phyloP scores from a whole-genome alignment of 2,113 vertebrate species.

The Atrichornis clamosus region DNA sequence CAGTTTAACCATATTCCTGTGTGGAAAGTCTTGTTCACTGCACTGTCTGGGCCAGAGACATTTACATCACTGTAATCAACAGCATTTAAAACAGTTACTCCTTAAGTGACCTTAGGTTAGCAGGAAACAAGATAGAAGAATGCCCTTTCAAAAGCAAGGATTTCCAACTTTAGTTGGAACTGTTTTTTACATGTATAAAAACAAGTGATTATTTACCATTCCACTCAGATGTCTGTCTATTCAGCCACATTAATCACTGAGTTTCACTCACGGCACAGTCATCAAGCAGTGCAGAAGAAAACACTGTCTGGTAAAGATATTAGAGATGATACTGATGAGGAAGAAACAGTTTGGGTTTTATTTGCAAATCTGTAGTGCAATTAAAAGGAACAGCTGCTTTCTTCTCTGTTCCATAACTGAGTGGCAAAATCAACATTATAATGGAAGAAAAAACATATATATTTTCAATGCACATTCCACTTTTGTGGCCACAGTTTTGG shows the following conservation, averaged over 20 bases:
- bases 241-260: not conserved
- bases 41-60: not conserved
- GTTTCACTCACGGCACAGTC: not conserved
- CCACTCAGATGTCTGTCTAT: not conserved
- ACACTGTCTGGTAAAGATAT: conserved; percentile 32
- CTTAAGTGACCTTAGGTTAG: conserved; percentile 42
- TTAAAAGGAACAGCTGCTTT: conserved; percentile 8
- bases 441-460: not conserved
- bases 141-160: conserved; percentile 16
- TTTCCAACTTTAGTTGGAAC: conserved; percentile 24
- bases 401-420: not conserved
- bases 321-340: not conserved
- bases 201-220: conserved; percentile 39
- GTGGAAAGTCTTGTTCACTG: conserved; percentile 55
- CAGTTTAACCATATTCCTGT: conserved; percentile 32
- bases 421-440: not conserved
- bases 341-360: not conserved
- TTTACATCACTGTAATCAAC: conserved; percentile 47
- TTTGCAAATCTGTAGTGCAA: not conserved
- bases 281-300: not conserved
- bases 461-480: not conserved
- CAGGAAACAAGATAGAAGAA: conserved; percentile 33
- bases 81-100: not conserved
- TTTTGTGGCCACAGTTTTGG: not conserved
- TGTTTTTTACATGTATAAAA: not conserved